These are phyloP conservation scores for Timandra comae DNA, from an alignment of 2,888 invertebrate species.

Conservation along the genomic window DNA sequence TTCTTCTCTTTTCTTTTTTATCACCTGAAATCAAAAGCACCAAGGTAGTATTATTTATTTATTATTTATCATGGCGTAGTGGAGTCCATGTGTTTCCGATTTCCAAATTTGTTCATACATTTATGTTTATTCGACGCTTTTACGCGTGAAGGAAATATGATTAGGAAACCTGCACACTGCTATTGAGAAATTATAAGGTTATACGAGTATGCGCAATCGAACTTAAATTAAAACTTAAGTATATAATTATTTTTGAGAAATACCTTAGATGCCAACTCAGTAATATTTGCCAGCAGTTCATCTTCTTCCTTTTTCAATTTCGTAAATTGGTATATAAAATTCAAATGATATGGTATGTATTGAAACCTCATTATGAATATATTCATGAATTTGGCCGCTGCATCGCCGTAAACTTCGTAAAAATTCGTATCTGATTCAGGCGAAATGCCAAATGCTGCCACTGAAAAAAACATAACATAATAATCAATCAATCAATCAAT, in stretches of 20 bases:
- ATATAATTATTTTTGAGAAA: no score
- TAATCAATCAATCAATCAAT: not conserved
- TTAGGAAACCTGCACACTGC: no score
- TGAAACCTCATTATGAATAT: not conserved
- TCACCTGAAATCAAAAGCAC: not conserved
- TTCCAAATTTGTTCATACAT: no score
- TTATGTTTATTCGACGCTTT: no score
- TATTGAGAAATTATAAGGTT: no score
- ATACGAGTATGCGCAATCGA: no score
- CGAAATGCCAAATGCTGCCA: conserved; percentile 5
- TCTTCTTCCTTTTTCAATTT: not conserved
- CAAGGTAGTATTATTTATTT: no score
- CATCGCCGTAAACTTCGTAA: conserved; percentile 1
- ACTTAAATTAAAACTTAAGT: no score
- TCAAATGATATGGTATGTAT: not conserved
- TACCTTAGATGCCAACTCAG: not conserved
- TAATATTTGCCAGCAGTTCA: not conserved
- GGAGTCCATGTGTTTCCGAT: no score
- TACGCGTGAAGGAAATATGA: no score
- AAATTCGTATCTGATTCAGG: conserved; percentile 1
- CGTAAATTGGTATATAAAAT: not conserved
- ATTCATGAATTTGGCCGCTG: not conserved
- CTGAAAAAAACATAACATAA: conserved; percentile 5
- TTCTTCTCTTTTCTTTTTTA: not conserved
- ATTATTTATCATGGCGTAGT: no score